Conservation (phyloP, 2,113 vertebrate species). For the Phoxinus phoxinus region DNA sequence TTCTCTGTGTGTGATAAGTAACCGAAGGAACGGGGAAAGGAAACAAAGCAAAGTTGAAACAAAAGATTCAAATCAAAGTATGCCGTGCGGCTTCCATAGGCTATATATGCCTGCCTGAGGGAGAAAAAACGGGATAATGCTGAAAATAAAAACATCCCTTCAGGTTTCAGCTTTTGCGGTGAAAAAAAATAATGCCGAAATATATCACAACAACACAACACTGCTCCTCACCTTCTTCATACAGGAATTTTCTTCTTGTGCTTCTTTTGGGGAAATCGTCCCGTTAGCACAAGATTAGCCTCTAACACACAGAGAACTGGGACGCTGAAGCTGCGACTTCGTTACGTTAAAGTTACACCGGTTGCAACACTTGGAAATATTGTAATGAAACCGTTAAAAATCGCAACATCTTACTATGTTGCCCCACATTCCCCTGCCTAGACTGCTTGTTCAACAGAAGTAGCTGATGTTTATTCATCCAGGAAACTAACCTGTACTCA, state of each 20-base stretch:
- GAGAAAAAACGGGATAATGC: not conserved
- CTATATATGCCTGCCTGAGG: not conserved
- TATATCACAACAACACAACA: not conserved
- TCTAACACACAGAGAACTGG: not conserved
- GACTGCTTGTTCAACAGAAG: not conserved
- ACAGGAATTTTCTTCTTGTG: not conserved
- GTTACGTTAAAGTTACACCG: not conserved
- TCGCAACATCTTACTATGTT: not conserved
- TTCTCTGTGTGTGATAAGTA: not conserved
- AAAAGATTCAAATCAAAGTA: not conserved
- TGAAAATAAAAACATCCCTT: not conserved
- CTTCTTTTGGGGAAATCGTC: not conserved
- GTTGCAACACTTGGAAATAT: slow-evolving; percentile 16
- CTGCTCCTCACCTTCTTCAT: slow-evolving; percentile 12
- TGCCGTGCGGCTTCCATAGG: slow-evolving; percentile 3
- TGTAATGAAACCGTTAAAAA: not conserved
- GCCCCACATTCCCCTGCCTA: not conserved
- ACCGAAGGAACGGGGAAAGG: not conserved
- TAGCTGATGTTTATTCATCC: slow-evolving; percentile 55
- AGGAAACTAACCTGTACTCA: slow-evolving; percentile 83
- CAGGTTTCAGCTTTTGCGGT: not conserved
- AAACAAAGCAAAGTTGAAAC: slow-evolving; percentile 15
- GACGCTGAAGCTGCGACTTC: slow-evolving; percentile 9
- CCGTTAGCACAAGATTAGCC: slow-evolving; percentile 38
- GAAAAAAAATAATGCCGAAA: not conserved